These are phyloP conservation scores for Ophioderma brevispina DNA, from an alignment of 35 echinoderm and acorn worm species.

Conservation along the genomic window DNA sequence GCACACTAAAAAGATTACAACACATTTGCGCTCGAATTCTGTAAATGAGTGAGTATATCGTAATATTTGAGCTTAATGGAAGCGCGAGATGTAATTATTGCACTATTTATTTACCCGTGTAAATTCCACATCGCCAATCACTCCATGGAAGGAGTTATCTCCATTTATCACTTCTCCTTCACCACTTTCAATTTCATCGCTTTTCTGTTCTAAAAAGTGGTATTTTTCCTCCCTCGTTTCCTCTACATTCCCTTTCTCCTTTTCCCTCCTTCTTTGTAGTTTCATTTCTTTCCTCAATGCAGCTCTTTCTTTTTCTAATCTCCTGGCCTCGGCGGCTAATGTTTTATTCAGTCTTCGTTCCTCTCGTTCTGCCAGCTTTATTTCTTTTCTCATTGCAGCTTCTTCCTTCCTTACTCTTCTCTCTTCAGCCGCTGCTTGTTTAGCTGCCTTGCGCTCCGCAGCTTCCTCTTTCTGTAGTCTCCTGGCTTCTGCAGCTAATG, in stretches of 20 bases:
- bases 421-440: not conserved
- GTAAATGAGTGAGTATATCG: too few species aligned
- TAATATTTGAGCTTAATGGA: not conserved
- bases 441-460: not conserved
- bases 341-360: not conserved
- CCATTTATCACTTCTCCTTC: too few species aligned
- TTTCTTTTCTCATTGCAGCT: not conserved
- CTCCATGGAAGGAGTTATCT: not conserved
- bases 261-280: not conserved
- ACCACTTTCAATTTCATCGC: too few species aligned
- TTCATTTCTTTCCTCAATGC: not conserved
- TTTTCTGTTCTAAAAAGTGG: too few species aligned
- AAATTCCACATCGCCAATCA: not conserved
- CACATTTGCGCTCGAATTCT: too few species aligned
- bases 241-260: too few species aligned
- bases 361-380: not conserved
- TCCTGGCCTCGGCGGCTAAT: not conserved
- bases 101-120: not conserved
- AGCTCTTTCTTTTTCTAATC: not conserved
- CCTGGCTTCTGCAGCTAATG: not conserved
- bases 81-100: not conserved
- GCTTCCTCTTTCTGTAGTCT: not conserved
- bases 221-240: too few species aligned
- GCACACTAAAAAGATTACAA: too few species aligned
- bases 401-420: not conserved